Base-by-base conservation (phyloP, 2,888 invertebrate species). In the Drosophila parthenogenetica region DNA sequence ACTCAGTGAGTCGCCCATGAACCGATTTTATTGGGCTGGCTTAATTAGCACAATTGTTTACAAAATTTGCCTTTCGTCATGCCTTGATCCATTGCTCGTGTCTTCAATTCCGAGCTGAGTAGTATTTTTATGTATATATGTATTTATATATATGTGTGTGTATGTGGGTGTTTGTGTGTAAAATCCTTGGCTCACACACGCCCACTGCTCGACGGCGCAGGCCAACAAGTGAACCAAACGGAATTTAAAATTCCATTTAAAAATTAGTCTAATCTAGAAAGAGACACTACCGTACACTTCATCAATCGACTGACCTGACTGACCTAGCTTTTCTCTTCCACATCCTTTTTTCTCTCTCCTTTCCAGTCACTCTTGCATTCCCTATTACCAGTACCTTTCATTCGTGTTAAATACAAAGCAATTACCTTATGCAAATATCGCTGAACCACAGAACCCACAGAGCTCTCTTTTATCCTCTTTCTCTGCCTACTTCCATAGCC, bases 11-110 rank as follows among this genome's bases (percentile, higher is more conserved):
- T 66, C 63, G 54, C 57, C 69, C 49, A 48, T 81, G 84, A 84
- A 73, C 87, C 81, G 73, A 74, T 73, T 89, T 87, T 89, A 87
- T 82, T 85, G 79, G 89, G 77, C 78, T 84, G 81, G 87, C 79
- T 89, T 89, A 90, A 90, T 90, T 90, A 90, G 82, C 66, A 72
- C 90, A 90, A 90, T 90, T 90, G 90, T 90, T 90, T 89, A 89
- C 90, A 89, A 90, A 87, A 84, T 89, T 85, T 89, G 79, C 88
- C 90, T 90, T 90, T 88, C 89, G 85, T 89, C 86, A 86, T 86
- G 86, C 86, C 55, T 64, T 14, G 17, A 32, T 42, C 54, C 51
- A 39, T 32, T 32, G 32, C 25, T 40, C 35, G 3, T 39, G 39
- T 55, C 62, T 16, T 3, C 22, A 32, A 19, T 43, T 17, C 16